phyloP scores from a whole-genome alignment of 2,113 vertebrate species.

The Phocoena phocoena region DNA sequence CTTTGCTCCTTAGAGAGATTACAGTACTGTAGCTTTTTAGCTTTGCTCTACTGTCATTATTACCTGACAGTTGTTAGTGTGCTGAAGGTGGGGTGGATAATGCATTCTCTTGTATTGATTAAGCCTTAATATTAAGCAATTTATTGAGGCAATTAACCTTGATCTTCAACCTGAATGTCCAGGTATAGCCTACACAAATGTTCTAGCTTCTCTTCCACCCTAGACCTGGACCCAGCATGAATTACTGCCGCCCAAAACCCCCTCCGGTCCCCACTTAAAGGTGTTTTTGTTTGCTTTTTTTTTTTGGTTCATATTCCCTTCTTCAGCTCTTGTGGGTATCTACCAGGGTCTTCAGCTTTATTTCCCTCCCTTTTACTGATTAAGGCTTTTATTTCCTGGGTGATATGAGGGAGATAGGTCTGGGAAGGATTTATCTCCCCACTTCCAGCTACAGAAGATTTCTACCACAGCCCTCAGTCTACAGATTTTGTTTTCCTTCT shows the following conservation, averaged over 20 bases:
- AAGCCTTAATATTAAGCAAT: neutral
- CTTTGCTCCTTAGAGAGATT: neutral
- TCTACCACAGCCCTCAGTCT: neutral
- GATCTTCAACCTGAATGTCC: neutral
- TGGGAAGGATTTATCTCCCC: neutral
- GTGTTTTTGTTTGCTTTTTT: neutral
- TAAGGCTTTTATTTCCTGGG: neutral
- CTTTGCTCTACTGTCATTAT: neutral
- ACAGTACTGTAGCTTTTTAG: neutral
- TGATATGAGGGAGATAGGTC: neutral
- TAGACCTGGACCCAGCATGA: neutral
- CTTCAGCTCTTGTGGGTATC: neutral
- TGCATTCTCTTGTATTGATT: neutral
- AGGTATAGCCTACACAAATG: no score
- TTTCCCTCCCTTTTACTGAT: neutral
- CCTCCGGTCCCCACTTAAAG: fast-evolving
- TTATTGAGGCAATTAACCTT: neutral
- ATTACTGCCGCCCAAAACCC: fast-evolving
- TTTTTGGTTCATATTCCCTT: fast-evolving
- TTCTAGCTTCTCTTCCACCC: neutral
- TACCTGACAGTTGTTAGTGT: neutral
- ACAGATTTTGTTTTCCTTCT: neutral
- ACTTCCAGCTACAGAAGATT: neutral
- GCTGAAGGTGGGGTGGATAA: fast-evolving
- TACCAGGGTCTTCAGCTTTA: neutral